These are phyloP conservation scores for Tachyglossus aculeatus DNA, from an alignment of 2,797 vertebrate species.

Conservation along the genomic window DNA sequence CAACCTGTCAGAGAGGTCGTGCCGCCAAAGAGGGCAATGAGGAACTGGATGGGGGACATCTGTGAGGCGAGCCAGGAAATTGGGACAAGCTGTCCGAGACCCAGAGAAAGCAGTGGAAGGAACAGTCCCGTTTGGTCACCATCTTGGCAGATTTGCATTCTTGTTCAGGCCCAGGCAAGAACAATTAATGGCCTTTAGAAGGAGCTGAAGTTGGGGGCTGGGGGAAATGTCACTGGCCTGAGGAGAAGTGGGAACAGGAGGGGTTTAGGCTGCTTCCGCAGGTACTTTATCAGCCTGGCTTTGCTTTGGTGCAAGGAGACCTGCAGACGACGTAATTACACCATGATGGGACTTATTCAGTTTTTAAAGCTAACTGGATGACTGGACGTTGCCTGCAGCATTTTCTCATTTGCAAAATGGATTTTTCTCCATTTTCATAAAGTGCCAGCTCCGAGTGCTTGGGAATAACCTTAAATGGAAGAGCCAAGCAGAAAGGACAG, in stretches of 20 bases:
- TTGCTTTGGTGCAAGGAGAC: slow-evolving; percentile 28
- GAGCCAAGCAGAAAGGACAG: background rate
- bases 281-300: slow-evolving; percentile 21
- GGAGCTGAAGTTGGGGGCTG: background rate
- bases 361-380: slow-evolving; percentile 16
- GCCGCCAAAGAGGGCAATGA: background rate
- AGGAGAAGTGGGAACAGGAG: background rate
- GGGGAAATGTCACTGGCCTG: slow-evolving; percentile 20
- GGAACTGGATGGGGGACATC: background rate
- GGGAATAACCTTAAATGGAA: background rate
- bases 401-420: background rate
- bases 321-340: slow-evolving; percentile 31
- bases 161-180: slow-evolving; percentile 5
- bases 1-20: background rate
- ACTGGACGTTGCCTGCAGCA: slow-evolving; percentile 2
- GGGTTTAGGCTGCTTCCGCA: slow-evolving; percentile 25
- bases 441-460: background rate
- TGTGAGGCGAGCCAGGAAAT: background rate
- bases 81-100: slow-evolving; percentile 3
- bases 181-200: slow-evolving; percentile 33
- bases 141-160: background rate
- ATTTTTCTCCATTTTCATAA: background rate
- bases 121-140: slow-evolving; percentile 1
- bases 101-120: background rate
- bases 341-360: background rate